Evolutionary conservation across 53 echinoderm and acorn worm species (phyloP), one percentile per base, ranked within the genome.

Genomic region (Mesocentrotus franciscanus): DNA sequence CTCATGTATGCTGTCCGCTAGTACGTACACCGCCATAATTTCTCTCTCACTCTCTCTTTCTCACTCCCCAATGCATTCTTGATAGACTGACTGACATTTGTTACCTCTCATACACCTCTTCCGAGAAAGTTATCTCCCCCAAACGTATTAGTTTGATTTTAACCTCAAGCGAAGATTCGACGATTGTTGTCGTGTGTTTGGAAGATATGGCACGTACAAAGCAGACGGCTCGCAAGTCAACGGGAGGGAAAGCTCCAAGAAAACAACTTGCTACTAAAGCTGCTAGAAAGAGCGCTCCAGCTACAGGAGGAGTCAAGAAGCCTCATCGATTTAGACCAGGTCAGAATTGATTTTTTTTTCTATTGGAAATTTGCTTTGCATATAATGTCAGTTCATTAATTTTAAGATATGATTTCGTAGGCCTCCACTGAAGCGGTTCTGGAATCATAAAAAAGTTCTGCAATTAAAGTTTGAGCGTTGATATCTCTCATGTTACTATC

Each of bases 261-360:
- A 98, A 98, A 95, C 98, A 98, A 93, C 92, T 98, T 90, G 98
- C 98, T 33, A 98, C 98, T 60, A 98, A 98, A 95, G 98, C 98
- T 76, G 98, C 98, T 56, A 96, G 98, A 62, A 98, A 98, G 94
- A 97, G 97, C 83, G 98, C 98, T 39, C 98, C 98, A 90, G 96
- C 98, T 56, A 98, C 98, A 18, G 98, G 98, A 29, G 98, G 98
- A 83, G 98, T 98, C 76, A 98, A 98, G 96, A 98, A 98, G 90
- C 98, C 98, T 10, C 98, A 98, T 96, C 97, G 98, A 81, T 98
- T 97, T 96, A 97, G 98, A 96, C 98, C 97, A 56, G 98, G 98
- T 95, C 49, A 78, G 93, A n/a, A 13, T 74, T 74, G 32, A 32
- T 49, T 10, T 8, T 85, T 24, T 49, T 10, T 8, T 85, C 5